Conservation (phyloP, 2,888 invertebrate genomes). For the Augiades crinisus region DNA sequence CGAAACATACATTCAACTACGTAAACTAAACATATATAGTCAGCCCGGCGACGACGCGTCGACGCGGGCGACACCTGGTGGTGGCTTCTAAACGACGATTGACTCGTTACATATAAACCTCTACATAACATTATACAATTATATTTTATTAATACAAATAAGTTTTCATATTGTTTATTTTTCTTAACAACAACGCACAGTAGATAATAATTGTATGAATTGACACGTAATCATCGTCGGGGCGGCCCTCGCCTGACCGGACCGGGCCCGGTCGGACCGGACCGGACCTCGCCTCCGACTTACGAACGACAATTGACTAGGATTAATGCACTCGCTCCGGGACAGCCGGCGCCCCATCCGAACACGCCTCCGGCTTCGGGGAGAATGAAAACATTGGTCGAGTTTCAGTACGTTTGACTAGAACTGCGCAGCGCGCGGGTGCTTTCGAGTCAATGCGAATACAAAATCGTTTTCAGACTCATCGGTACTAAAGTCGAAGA, state of each 20-base stretch:
- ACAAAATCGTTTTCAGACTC: conserved; percentile 69
- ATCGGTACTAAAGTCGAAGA: conserved; percentile 63
- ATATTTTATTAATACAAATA: conserved; percentile 69
- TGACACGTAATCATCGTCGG: conserved; percentile 70
- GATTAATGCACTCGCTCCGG: conserved; percentile 62
- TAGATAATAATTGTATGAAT: conserved; percentile 73
- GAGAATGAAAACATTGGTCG: conserved; percentile 66
- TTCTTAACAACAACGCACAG: conserved; percentile 74
- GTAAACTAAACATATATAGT: conserved; percentile 55
- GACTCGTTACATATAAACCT: conserved; percentile 64
- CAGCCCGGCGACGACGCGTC: conserved; percentile 44
- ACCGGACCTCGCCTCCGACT: conserved; percentile 37
- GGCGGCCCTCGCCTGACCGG: conserved; percentile 18
- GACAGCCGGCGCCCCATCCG: conserved; percentile 48
- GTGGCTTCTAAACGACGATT: conserved; percentile 54
- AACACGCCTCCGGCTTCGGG: conserved; percentile 48
- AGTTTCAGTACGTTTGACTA: conserved; percentile 75
- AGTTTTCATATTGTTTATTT: conserved; percentile 51
- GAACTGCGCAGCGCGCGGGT: conserved; percentile 56
- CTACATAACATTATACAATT: conserved; percentile 73
- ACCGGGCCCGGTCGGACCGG: neutral
- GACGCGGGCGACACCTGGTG: conserved; percentile 34
- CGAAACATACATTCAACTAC: conserved; percentile 59
- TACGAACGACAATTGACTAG: conserved; percentile 80
- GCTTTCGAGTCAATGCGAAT: conserved; percentile 56